A percentile compares a stretch with the other conserved stretches of the same genome.
These are phyloP conservation scores for Sternotherus odoratus DNA, from an alignment of 2,797 vertebrate genomes.

Conservation along the genomic window DNA sequence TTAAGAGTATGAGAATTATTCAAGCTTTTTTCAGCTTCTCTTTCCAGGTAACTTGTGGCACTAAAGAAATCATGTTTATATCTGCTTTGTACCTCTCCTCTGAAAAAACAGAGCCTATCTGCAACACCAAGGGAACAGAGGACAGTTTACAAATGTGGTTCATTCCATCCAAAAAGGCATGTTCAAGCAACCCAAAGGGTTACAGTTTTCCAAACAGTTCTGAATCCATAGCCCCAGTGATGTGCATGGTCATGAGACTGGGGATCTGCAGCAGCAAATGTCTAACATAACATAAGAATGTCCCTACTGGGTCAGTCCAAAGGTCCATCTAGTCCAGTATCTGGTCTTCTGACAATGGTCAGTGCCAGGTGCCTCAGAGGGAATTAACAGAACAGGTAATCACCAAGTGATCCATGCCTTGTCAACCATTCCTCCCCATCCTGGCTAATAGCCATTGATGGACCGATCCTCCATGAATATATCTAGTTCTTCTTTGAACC, in stretches of 20 bases:
- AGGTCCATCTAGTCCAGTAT: too few species aligned
- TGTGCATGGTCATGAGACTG: fast-evolving
- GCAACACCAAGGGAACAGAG: not conserved
- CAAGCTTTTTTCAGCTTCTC: not conserved
- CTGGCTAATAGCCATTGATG: too few species aligned
- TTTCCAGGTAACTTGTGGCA: constrained; percentile 19
- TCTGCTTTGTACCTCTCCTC: constrained; percentile 24
- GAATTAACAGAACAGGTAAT: too few species aligned
- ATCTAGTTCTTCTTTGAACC: too few species aligned
- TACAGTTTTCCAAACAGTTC: not conserved
- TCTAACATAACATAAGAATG: not conserved
- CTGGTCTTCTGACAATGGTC: too few species aligned
- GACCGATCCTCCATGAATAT: too few species aligned
- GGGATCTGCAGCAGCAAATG: not conserved
- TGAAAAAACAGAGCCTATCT: not conserved
- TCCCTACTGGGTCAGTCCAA: too few species aligned
- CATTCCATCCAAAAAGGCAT: too few species aligned
- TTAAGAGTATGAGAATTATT: not conserved
- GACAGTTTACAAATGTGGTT: too few species aligned
- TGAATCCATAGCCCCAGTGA: not conserved
- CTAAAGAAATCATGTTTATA: constrained; percentile 23
- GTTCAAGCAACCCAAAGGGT: not conserved
- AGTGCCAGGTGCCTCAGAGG: too few species aligned
- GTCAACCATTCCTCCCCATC: too few species aligned
- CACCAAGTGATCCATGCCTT: too few species aligned